Conservation (phyloP, 2,888 invertebrate genomes). For the Scaptomyza polygonia region DNA sequence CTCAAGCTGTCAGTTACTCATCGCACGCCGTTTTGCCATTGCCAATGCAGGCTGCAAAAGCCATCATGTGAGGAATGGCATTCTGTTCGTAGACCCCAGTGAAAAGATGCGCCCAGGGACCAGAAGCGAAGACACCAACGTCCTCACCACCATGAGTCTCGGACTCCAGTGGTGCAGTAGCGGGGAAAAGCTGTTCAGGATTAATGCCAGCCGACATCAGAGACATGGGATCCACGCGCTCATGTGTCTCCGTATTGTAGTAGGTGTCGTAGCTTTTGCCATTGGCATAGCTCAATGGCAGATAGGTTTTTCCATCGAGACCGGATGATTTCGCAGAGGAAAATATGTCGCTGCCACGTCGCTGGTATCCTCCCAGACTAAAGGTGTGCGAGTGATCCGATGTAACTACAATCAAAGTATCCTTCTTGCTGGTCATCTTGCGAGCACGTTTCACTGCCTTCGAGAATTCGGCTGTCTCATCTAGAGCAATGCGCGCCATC, state of each 20-base stretch:
- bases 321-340: conserved; percentile 74
- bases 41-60: conserved; percentile 90
- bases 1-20: conserved; percentile 16
- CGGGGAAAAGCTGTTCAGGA: conserved; percentile 85
- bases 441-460: conserved; percentile 88
- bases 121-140: conserved; percentile 90
- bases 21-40: conserved; percentile 85
- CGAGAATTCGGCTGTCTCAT: conserved; percentile 88
- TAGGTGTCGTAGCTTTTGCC: conserved; percentile 87
- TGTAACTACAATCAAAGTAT: conserved; percentile 92
- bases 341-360: conserved; percentile 80
- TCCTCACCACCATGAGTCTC: conserved; percentile 93
- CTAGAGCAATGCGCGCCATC: conserved; percentile 79
- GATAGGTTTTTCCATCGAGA: conserved; percentile 87
- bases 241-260: conserved; percentile 64
- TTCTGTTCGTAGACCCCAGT: conserved; percentile 92
- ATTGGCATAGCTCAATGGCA: conserved; percentile 90
- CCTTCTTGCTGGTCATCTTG: conserved; percentile 86
- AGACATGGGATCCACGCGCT: conserved; percentile 71
- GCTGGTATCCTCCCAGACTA: conserved; percentile 88
- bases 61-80: conserved; percentile 90
- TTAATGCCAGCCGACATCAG: conserved; percentile 38
- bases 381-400: conserved; percentile 93
- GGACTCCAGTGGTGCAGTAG: conserved; percentile 84
- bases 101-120: conserved; percentile 92